Conservation (phyloP, 1,140 invertebrate genomes). For the Aphidius gifuensis region DNA sequence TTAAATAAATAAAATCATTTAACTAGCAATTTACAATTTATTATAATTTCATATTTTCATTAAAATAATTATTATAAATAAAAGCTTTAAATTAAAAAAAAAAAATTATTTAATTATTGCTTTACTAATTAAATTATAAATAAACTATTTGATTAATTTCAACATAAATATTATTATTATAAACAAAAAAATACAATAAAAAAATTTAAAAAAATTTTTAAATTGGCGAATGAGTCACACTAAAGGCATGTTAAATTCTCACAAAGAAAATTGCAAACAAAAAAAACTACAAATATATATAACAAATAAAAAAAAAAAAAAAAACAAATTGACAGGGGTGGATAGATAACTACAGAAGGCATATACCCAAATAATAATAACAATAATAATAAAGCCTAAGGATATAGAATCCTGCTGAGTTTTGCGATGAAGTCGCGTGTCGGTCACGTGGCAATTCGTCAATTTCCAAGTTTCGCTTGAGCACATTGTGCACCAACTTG, state of each 20-base stretch:
- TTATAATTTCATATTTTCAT: no score
- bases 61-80: no score
- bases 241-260: not conserved
- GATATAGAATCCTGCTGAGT: slow-evolving; percentile 14
- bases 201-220: not conserved
- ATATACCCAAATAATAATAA: not conserved
- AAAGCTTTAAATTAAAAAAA: no score
- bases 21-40: no score
- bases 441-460: slow-evolving; percentile 27
- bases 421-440: slow-evolving; percentile 27
- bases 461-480: slow-evolving; percentile 23
- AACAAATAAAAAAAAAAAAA: slow-evolving; percentile 7
- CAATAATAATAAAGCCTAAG: slow-evolving; percentile 7
- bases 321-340: slow-evolving; percentile 4
- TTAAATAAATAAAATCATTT: no score
- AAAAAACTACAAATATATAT: not conserved
- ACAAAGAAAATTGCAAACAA: not conserved
- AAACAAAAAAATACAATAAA: no score
- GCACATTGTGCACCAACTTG: slow-evolving; percentile 15
- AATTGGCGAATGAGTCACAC: slow-evolving; percentile 10
- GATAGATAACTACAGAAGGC: slow-evolving; percentile 6
- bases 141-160: no score
- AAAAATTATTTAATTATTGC: not conserved
- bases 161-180: no score
- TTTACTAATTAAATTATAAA: no score